phyloP scores from a whole-genome alignment of 2,888 invertebrate genomes.

The Drosophila acutilabella region DNA sequence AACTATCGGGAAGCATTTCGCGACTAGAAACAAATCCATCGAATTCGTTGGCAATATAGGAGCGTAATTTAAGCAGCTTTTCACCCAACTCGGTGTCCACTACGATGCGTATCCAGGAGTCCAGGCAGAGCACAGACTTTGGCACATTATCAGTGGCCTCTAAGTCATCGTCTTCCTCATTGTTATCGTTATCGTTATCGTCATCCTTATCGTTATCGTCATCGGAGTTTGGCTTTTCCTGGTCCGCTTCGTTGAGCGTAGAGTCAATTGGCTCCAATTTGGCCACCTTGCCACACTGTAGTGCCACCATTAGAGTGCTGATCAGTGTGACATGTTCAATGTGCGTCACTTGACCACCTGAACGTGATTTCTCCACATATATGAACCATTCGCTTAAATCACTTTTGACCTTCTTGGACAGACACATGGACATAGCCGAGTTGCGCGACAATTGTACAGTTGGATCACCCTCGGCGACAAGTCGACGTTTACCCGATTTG shows the following conservation, averaged over 20 bases:
- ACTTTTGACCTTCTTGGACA: constrained; percentile 61
- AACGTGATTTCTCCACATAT: constrained; percentile 93
- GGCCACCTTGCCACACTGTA: constrained; percentile 86
- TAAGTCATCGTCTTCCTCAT: not conserved
- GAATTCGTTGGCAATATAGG: constrained; percentile 32
- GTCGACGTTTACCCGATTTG: constrained; percentile 71
- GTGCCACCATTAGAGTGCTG: constrained; percentile 91
- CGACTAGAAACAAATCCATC: constrained; percentile 26
- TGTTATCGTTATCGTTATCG: not conserved
- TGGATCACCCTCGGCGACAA: constrained; percentile 88
- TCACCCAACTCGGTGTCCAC: constrained; percentile 27
- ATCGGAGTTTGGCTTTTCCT: constrained; percentile 39
- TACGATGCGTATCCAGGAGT: constrained; percentile 33
- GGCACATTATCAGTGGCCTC: not conserved
- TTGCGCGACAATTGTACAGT: constrained; percentile 87
- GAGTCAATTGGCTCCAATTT: constrained; percentile 42
- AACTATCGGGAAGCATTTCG: not conserved
- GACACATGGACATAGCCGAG: constrained; percentile 86
- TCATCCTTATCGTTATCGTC: constrained; percentile 30
- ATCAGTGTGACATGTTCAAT: constrained; percentile 93
- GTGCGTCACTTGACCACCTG: constrained; percentile 88
- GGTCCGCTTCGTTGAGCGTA: not conserved
- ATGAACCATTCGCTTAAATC: constrained; percentile 92
- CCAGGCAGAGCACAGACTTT: constrained; percentile 22
- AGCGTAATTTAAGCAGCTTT: constrained; percentile 80